Conservation (phyloP, 1,140 invertebrate species). For the Drosophila parvula region DNA sequence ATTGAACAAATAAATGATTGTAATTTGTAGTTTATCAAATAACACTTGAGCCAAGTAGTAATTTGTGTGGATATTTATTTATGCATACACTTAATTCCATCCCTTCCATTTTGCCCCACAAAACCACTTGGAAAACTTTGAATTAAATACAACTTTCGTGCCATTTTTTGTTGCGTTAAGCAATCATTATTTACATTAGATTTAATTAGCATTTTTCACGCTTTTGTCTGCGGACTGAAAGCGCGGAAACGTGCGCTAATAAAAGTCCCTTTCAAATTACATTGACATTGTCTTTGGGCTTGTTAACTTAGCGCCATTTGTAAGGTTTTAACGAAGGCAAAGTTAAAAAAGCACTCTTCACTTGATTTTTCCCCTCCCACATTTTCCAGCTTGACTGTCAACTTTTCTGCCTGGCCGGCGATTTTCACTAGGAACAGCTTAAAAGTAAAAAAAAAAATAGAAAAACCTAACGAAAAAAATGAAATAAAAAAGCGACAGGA, state of each 20-base stretch:
- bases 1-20: neutral
- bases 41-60: neutral
- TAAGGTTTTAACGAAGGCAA: slow-evolving; percentile 55
- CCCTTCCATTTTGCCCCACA: neutral
- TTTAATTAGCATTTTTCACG: slow-evolving; percentile 71
- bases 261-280: slow-evolving; percentile 57
- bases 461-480: slow-evolving; percentile 32
- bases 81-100: neutral
- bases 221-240: slow-evolving; percentile 30
- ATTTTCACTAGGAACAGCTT: slow-evolving; percentile 32
- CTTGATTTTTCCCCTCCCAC: slow-evolving; percentile 47
- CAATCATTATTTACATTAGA: slow-evolving; percentile 60
- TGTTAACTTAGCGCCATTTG: slow-evolving; percentile 51
- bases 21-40: neutral
- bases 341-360: slow-evolving; percentile 51
- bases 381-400: slow-evolving; percentile 25
- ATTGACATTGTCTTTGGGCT: slow-evolving; percentile 40
- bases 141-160: slow-evolving; percentile 7
- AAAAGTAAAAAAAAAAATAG: slow-evolving; percentile 33
- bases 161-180: neutral
- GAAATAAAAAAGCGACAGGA: slow-evolving; percentile 31
- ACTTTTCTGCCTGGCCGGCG: slow-evolving; percentile 27
- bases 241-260: slow-evolving; percentile 44
- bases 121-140: neutral
- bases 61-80: neutral